phyloP scores from a whole-genome alignment of 2,797 vertebrate species.

The Eulemur albifrons region DNA sequence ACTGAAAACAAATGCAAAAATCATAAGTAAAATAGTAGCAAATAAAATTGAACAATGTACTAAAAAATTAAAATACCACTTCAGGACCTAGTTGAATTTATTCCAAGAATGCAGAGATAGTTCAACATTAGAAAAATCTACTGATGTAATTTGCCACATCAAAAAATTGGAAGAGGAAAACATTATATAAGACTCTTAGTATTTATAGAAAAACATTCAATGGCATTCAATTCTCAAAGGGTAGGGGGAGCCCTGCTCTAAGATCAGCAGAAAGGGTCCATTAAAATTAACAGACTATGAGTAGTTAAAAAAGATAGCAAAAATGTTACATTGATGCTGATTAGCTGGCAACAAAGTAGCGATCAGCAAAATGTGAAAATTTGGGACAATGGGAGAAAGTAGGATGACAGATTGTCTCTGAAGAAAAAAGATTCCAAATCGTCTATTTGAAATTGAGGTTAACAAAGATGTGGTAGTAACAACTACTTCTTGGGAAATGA shows the following conservation, averaged over 20 bases:
- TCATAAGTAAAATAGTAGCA: background rate
- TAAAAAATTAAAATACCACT: background rate
- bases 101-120: background rate
- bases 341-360: background rate
- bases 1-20: background rate
- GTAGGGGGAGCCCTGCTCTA: background rate
- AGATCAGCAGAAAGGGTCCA: background rate
- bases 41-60: background rate
- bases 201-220: background rate
- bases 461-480: background rate
- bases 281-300: background rate
- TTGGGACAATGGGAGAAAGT: background rate
- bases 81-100: background rate
- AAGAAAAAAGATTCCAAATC: background rate
- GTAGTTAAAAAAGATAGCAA: background rate
- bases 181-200: background rate
- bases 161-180: background rate
- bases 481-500: background rate
- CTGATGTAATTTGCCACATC: background rate
- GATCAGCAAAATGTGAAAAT: background rate
- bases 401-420: background rate
- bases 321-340: background rate
- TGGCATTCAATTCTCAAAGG: background rate
- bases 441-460: background rate
- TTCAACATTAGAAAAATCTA: background rate